A percentile compares a stretch with the other conserved stretches of the same genome.
Evolutionary conservation across 2,797 vertebrate genomes (phyloP).

Genomic region (Gallinago stenura): DNA sequence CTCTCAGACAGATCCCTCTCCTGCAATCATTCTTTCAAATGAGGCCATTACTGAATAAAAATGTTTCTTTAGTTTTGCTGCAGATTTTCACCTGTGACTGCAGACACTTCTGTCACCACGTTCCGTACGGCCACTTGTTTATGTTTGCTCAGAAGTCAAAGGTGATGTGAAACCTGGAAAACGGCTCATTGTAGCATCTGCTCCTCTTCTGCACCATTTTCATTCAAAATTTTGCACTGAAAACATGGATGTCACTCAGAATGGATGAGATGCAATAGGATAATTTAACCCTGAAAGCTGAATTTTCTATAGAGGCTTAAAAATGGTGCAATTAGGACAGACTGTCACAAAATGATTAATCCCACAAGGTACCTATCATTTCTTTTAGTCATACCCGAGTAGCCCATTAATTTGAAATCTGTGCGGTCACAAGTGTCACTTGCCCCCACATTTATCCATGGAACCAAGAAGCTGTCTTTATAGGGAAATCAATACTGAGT

Average conservation of each 20-base stretch:
- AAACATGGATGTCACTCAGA: background rate
- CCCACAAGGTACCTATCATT: slow-evolving; percentile 53
- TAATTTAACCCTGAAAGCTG: slow-evolving; percentile 62
- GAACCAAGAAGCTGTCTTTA: slow-evolving; percentile 31
- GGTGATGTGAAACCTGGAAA: background rate
- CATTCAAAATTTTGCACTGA: background rate
- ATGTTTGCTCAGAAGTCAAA: slow-evolving; percentile 9
- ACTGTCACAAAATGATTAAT: slow-evolving; percentile 76
- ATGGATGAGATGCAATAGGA: slow-evolving; percentile 22
- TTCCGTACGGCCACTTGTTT: background rate
- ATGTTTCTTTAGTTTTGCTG: background rate
- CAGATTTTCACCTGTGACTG: background rate
- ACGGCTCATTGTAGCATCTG: background rate
- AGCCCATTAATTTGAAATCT: slow-evolving; percentile 75
- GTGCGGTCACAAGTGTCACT: slow-evolving; percentile 51
- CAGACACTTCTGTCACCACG: background rate
- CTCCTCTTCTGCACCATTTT: background rate
- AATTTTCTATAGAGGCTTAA: slow-evolving; percentile 65
- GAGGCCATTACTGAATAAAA: background rate
- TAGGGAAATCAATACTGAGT: slow-evolving; percentile 27
- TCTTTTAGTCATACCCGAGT: slow-evolving; percentile 40
- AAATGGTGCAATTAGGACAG: slow-evolving; percentile 57
- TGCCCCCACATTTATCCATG: slow-evolving; percentile 49
- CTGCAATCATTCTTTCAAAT: background rate
- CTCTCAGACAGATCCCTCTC: background rate